Evolutionary conservation across 2,113 vertebrate species (phyloP).

Genomic region (mouse (Mus musculus)): GRCm39 chr9:81558001-81558500

Average conservation of each 20-base stretch:
- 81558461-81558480: neutral
- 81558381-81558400: neutral
- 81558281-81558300: neutral
- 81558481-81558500: neutral
- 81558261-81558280: constrained; percentile 1
- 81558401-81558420: neutral
- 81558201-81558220: neutral
- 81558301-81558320: neutral
- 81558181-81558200: neutral
- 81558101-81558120: neutral
- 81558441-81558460: neutral
- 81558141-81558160: neutral
- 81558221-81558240: constrained; percentile 25
- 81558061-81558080: neutral
- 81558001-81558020: neutral
- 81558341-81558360: constrained; percentile 11
- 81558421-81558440: constrained; percentile 21
- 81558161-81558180: neutral
- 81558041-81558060: neutral
- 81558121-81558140: neutral
- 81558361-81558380: neutral
- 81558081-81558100: neutral
- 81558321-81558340: neutral
- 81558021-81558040: neutral
- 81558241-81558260: neutral